Evolutionary conservation across 1,140 invertebrate species (phyloP).

Genomic region (Zaprionus davidi): DNA sequence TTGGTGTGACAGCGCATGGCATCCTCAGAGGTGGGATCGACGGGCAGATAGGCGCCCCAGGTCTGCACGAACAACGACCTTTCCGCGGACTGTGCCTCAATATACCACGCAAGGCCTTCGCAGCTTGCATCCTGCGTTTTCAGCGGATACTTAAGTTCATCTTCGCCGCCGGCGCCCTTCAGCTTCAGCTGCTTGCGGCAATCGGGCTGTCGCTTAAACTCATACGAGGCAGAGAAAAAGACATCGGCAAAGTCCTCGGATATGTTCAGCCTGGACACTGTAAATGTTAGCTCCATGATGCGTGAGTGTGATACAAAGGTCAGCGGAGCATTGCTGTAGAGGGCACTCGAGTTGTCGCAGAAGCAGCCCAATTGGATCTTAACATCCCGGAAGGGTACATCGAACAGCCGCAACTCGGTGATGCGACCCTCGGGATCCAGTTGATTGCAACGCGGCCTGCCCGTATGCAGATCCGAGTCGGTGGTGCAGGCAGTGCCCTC

Average conservation of each 20-base stretch:
- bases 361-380: conserved; percentile 87
- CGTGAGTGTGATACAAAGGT: conserved; percentile 88
- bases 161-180: conserved; percentile 87
- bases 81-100: conserved; percentile 89
- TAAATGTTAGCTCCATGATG: conserved; percentile 87
- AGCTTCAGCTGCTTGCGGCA: conserved; percentile 88
- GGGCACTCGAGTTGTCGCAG: conserved; percentile 88
- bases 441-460: conserved; percentile 85
- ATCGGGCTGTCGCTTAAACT: conserved; percentile 87
- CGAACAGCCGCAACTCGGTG: conserved; percentile 87
- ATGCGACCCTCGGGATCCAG: conserved; percentile 86
- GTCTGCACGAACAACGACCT: conserved; percentile 90
- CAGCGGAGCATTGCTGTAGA: conserved; percentile 85
- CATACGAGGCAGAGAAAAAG: conserved; percentile 89
- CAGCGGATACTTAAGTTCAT: conserved; percentile 86
- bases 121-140: conserved; percentile 88
- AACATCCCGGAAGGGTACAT: conserved; percentile 88
- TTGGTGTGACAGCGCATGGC: conserved; percentile 87
- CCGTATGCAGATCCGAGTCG: conserved; percentile 89
- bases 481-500: conserved; percentile 88
- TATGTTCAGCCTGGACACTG: conserved; percentile 88
- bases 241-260: conserved; percentile 89
- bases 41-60: conserved; percentile 88
- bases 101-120: conserved; percentile 89
- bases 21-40: conserved; percentile 85